phyloP scores from a whole-genome alignment of 2,113 vertebrate genomes.

The Hassar affinis region DNA sequence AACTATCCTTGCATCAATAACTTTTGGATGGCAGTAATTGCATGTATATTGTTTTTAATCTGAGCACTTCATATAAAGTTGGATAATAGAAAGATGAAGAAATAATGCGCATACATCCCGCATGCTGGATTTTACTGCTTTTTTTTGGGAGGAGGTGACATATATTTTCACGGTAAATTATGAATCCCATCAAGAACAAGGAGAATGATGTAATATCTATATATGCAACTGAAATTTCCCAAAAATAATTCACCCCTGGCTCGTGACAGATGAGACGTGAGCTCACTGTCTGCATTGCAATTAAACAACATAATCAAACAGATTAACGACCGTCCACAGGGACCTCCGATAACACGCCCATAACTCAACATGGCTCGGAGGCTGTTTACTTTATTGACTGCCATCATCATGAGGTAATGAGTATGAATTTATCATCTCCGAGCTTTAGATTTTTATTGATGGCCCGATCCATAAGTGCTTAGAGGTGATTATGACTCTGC shows the following conservation, averaged over 20 bases:
- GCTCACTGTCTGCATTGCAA: slow-evolving; percentile 22
- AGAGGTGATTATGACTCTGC: slow-evolving; percentile 15
- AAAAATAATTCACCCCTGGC: not conserved
- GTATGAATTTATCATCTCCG: slow-evolving; percentile 31
- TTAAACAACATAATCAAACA: slow-evolving; percentile 33
- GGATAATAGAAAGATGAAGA: not conserved
- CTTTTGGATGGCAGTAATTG: not conserved
- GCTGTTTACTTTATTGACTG: slow-evolving; percentile 38
- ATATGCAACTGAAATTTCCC: not conserved
- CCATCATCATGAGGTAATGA: slow-evolving; percentile 36
- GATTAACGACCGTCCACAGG: slow-evolving; percentile 38
- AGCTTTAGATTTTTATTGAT: slow-evolving; percentile 42
- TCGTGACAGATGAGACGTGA: not conserved
- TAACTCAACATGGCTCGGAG: slow-evolving; percentile 16
- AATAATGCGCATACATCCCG: not conserved
- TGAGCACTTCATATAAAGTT: not conserved
- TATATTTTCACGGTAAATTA: not conserved
- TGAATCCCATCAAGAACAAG: not conserved
- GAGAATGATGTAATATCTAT: not conserved
- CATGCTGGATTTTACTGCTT: not conserved
- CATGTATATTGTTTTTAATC: not conserved
- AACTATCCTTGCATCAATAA: not conserved
- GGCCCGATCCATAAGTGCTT: slow-evolving; percentile 37
- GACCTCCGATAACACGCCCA: slow-evolving; percentile 29
- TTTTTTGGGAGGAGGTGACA: not conserved